Percentiles rank a stretch among this genome's conserved stretches.
Conservation (phyloP, 30 jellyfish, hydroid and myxozoan genomes). For the Euphysa ruthae region DNA sequence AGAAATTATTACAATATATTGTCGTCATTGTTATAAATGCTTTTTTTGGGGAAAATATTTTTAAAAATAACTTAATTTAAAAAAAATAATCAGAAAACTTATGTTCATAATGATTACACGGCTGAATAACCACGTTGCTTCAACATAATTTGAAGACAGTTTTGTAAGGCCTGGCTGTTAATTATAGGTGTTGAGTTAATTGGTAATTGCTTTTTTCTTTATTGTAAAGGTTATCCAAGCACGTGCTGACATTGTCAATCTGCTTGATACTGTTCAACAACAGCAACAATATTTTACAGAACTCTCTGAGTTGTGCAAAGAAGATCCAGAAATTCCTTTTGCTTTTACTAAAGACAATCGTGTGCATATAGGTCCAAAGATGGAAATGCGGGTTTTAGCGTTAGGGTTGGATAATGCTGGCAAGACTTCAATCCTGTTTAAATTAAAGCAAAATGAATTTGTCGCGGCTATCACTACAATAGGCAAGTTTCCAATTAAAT, state of each 20-base stretch:
- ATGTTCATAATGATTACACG: no score
- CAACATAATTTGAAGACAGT: no score
- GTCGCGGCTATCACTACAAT: constrained; percentile 88
- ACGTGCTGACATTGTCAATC: constrained; percentile 53
- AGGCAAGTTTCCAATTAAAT: constrained; percentile 45
- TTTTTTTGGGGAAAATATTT: no score
- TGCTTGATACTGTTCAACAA: constrained; percentile 81
- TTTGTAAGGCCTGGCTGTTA: no score
- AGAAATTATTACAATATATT: no score
- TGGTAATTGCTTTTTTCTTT: no score
- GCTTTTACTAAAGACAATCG: constrained; percentile 93
- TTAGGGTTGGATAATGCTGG: constrained; percentile 95
- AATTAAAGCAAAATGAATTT: constrained; percentile 81
- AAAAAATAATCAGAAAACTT: no score
- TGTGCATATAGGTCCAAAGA: constrained; percentile 93
- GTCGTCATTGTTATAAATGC: no score
- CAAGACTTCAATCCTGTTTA: constrained; percentile 81
- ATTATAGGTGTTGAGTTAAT: no score
- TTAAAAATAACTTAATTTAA: no score
- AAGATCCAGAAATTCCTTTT: constrained; percentile 76
- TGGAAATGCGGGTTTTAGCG: constrained; percentile 96
- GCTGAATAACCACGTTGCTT: no score
- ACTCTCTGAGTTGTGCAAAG: constrained; percentile 75
- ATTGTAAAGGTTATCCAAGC: constrained; percentile 73
- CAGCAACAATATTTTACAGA: constrained; percentile 71